phyloP scores from a whole-genome alignment of 2,113 vertebrate genomes.

The Sakesphorus luctuosus region DNA sequence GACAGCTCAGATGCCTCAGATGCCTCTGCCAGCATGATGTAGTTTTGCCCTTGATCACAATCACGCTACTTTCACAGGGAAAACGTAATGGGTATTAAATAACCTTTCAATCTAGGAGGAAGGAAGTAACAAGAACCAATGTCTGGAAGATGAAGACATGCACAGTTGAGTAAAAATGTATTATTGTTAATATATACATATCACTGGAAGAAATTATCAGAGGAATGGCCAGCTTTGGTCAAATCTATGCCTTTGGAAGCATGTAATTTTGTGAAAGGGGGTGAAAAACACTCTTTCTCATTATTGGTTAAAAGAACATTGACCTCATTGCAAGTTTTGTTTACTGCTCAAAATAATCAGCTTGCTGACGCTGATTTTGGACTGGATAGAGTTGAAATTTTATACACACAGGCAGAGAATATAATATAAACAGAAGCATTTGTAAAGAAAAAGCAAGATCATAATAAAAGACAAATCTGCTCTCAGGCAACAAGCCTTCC shows the following conservation, averaged over 20 bases:
- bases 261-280: not conserved
- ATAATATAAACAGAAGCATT: not conserved
- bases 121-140: constrained; percentile 13
- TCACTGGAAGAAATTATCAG: not conserved
- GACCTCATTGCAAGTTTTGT: not conserved
- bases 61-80: not conserved
- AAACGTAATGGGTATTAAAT: not conserved
- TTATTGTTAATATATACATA: not conserved
- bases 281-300: not conserved
- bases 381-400: not conserved
- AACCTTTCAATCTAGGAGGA: constrained; percentile 11
- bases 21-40: constrained; percentile 44
- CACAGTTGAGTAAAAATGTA: not conserved
- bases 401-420: not conserved
- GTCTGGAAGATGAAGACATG: not conserved
- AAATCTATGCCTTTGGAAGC: not conserved
- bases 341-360: not conserved
- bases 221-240: not conserved
- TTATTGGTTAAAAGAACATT: not conserved
- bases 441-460: not conserved
- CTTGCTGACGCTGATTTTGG: not conserved
- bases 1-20: constrained; percentile 37
- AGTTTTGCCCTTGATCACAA: constrained; percentile 37
- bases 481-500: not conserved
- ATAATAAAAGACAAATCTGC: not conserved